Conservation (phyloP, 2,888 invertebrate genomes). For the Formica aserva region DNA sequence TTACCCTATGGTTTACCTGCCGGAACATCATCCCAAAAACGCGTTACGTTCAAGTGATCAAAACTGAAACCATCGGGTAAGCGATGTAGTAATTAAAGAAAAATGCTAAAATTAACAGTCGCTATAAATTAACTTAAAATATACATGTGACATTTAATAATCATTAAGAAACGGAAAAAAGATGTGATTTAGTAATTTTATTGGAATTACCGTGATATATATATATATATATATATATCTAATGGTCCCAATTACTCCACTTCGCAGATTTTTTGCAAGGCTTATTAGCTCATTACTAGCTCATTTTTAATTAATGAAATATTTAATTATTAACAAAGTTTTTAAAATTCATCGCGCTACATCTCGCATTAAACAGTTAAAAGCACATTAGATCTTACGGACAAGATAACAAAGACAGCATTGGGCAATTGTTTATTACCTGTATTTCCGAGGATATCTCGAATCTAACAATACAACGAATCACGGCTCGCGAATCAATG, state of each 20-base stretch:
- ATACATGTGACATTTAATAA: neutral
- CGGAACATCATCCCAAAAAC: constrained; percentile 50
- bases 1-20: constrained; percentile 63
- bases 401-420: constrained; percentile 32
- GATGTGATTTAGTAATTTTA: neutral
- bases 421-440: constrained; percentile 45
- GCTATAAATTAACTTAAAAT: neutral
- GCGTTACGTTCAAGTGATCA: neutral
- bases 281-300: neutral
- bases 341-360: neutral
- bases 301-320: constrained; percentile 3
- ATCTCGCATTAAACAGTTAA: neutral
- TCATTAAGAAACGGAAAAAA: neutral
- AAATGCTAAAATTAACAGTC: neutral
- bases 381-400: constrained; percentile 5
- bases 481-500: constrained; percentile 57
- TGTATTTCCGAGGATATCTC: constrained; percentile 31
- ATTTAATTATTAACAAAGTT: constrained; percentile 8
- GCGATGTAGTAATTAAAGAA: neutral
- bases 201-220: neutral
- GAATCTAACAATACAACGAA: constrained; percentile 55
- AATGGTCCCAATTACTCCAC: neutral
- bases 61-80: too few relatives aligned
- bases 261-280: neutral
- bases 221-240: neutral